These are phyloP conservation scores for Synchiropus splendidus DNA, from an alignment of 2,113 vertebrate genomes.

Conservation along the genomic window DNA sequence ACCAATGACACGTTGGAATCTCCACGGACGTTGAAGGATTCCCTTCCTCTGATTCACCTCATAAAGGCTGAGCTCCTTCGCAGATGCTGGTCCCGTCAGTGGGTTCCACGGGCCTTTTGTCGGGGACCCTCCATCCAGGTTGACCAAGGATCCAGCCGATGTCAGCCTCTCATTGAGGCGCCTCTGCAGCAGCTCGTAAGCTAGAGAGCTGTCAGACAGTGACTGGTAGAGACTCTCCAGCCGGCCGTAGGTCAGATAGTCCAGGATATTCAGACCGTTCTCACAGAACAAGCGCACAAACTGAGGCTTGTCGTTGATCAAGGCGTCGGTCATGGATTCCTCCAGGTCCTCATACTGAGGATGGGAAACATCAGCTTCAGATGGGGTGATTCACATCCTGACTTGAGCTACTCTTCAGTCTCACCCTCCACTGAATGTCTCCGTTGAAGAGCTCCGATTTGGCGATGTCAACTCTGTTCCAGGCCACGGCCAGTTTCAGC, in stretches of 20 bases:
- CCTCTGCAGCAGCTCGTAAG: conserved; percentile 61
- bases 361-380: too few relatives aligned
- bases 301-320: conserved; percentile 75
- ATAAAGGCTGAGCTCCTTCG: conserved; percentile 42
- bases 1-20: too few relatives aligned
- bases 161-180: conserved; percentile 34
- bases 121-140: neutral
- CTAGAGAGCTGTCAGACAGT: conserved; percentile 50
- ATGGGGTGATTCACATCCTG: too few relatives aligned
- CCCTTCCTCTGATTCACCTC: conserved; percentile 59
- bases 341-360: conserved; percentile 67
- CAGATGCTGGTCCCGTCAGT: neutral
- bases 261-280: conserved; percentile 71
- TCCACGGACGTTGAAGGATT: too few relatives aligned
- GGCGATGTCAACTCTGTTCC: conserved; percentile 83
- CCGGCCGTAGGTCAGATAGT: conserved; percentile 69
- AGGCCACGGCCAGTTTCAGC: conserved; percentile 78
- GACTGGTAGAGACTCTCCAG: conserved; percentile 70
- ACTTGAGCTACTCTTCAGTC: too few relatives aligned
- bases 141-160: neutral
- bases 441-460: conserved; percentile 78
- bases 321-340: conserved; percentile 75
- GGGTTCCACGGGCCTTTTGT: too few relatives aligned
- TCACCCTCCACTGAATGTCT: conserved; percentile 76
- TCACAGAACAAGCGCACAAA: conserved; percentile 80